These are phyloP conservation scores for Bagarius yarrelli DNA, from an alignment of 2,113 vertebrate genomes.

Conservation along the genomic window DNA sequence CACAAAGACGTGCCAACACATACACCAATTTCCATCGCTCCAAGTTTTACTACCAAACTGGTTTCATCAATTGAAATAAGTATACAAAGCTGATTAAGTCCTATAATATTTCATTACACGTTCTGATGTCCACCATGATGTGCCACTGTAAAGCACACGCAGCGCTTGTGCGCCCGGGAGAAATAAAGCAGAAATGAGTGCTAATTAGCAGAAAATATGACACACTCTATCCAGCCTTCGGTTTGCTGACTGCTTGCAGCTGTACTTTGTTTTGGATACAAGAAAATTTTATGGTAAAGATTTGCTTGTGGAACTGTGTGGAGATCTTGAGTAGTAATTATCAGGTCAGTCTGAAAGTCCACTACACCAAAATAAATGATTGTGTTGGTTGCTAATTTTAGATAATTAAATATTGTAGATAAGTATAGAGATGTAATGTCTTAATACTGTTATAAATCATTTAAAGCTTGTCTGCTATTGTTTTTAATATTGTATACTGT, in stretches of 20 bases:
- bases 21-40: conserved; percentile 11
- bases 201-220: conserved; percentile 39
- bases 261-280: neutral
- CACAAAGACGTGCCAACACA: conserved; percentile 8
- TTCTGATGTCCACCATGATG: neutral
- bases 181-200: conserved; percentile 27
- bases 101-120: no score
- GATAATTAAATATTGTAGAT: neutral
- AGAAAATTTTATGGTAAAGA: neutral
- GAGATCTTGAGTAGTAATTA: neutral
- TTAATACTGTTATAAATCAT: neutral
- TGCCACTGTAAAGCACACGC: neutral
- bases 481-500: no score
- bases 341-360: conserved; percentile 14
- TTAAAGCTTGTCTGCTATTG: neutral
- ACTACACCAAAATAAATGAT: neutral
- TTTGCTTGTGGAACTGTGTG: neutral
- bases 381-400: neutral
- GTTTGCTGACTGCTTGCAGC: neutral
- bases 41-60: conserved; percentile 7
- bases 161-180: neutral
- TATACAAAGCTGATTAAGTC: neutral
- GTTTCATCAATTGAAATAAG: neutral
- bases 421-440: neutral
- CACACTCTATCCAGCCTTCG: conserved; percentile 39